Evolutionary conservation across 2,888 invertebrate genomes (phyloP).

Genomic region (Malthinus flaveolus): DNA sequence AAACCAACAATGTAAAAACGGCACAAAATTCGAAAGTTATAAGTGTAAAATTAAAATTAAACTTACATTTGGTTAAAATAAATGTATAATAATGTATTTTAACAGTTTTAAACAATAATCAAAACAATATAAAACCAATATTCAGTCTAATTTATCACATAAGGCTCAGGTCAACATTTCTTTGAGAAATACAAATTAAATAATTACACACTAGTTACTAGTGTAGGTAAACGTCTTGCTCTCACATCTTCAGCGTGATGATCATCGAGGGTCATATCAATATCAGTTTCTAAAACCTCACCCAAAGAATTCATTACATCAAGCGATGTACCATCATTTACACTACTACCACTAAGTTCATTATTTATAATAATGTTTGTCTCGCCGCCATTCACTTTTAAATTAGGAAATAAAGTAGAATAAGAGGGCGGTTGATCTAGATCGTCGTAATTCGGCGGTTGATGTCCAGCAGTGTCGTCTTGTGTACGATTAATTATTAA

Average conservation of each 20-base stretch:
- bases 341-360: not conserved
- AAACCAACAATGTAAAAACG: no score
- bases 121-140: no score
- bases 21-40: no score
- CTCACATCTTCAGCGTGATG: no score
- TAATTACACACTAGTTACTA: conserved; percentile 1
- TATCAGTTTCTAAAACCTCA: not conserved
- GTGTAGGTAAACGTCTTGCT: conserved; percentile 7
- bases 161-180: no score
- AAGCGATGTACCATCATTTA: not conserved
- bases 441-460: conserved; percentile 68
- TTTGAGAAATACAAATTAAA: no score
- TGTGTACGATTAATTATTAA: conserved; percentile 42
- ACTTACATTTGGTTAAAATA: no score
- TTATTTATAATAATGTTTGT: not conserved
- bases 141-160: no score
- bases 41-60: no score
- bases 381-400: conserved; percentile 21
- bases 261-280: no score
- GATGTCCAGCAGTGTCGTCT: conserved; percentile 36
- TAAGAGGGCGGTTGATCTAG: conserved; percentile 67
- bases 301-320: not conserved
- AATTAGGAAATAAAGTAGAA: conserved; percentile 64
- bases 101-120: no score
- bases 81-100: no score